Percentiles rank a stretch among this genome's conserved stretches.
Evolutionary conservation across 2,113 vertebrate genomes (phyloP).

Genomic region (Acinonyx jubatus): DNA sequence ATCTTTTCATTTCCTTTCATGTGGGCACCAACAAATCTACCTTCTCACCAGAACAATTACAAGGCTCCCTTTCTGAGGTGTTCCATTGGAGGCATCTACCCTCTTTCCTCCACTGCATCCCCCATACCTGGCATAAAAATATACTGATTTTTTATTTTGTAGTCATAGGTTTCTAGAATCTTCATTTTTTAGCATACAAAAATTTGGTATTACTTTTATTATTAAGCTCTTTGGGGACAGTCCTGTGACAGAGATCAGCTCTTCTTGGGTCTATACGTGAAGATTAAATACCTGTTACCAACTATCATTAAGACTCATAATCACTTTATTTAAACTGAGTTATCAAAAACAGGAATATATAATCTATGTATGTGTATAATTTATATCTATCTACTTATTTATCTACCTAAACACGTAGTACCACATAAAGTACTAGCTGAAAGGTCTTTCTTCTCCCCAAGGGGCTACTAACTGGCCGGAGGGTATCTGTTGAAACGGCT

Average conservation of each 20-base stretch:
- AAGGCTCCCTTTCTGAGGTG: background rate
- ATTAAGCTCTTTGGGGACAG: background rate
- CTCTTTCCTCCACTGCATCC: background rate
- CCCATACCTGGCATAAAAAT: background rate
- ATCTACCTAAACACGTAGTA: background rate
- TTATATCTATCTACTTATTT: background rate
- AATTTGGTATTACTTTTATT: background rate
- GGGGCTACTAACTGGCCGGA: background rate
- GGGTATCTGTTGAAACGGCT: background rate
- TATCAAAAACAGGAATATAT: background rate
- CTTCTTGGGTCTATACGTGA: background rate
- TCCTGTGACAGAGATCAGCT: background rate
- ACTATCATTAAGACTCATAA: background rate
- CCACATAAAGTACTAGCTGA: background rate
- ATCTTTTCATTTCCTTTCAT: background rate
- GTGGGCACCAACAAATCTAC: background rate
- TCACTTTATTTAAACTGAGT: background rate
- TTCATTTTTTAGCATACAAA: conserved; percentile 22
- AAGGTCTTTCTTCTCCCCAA: background rate
- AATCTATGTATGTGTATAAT: background rate
- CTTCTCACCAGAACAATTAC: background rate
- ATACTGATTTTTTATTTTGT: background rate
- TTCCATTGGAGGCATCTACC: background rate
- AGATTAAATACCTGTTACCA: background rate
- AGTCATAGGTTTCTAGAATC: background rate